Evolutionary conservation across 1,140 invertebrate species (phyloP).

Genomic region (Platyscapa corneri): DNA sequence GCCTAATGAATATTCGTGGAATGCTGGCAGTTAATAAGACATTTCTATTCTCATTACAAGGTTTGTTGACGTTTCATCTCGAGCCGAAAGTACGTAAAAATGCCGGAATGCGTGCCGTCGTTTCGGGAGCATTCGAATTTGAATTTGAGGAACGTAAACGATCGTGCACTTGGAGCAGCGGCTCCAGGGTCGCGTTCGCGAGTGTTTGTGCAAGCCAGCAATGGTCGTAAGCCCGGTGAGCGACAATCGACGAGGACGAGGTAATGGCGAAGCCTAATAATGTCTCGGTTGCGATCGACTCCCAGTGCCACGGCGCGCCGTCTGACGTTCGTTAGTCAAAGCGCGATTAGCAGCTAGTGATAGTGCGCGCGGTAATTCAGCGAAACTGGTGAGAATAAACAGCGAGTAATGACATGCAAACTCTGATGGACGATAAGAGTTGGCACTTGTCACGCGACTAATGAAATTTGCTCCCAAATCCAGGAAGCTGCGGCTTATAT

Average conservation of each 20-base stretch:
- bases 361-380: constrained; percentile 13
- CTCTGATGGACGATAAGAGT: constrained; percentile 25
- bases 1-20: neutral
- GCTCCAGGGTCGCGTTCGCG: too few species aligned
- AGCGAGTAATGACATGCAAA: constrained; percentile 36
- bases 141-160: too few species aligned
- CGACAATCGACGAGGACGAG: too few species aligned
- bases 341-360: constrained; percentile 17
- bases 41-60: neutral
- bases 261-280: neutral
- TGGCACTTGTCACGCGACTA: neutral
- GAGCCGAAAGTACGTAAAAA: neutral
- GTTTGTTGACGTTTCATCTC: neutral
- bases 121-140: too few species aligned
- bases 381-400: constrained; percentile 18
- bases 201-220: too few species aligned
- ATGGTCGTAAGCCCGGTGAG: too few species aligned
- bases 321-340: constrained; percentile 17
- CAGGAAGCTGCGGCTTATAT: neutral
- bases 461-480: constrained; percentile 2
- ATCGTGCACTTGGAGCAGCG: too few species aligned
- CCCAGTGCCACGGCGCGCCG: neutral
- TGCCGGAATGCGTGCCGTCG: too few species aligned
- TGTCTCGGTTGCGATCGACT: neutral
- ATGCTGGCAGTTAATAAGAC: neutral